Percentiles rank a stretch among this genome's conserved stretches.
phyloP scores from a whole-genome alignment of 2,888 invertebrate genomes.

The Agonopterix subpropinquella region DNA sequence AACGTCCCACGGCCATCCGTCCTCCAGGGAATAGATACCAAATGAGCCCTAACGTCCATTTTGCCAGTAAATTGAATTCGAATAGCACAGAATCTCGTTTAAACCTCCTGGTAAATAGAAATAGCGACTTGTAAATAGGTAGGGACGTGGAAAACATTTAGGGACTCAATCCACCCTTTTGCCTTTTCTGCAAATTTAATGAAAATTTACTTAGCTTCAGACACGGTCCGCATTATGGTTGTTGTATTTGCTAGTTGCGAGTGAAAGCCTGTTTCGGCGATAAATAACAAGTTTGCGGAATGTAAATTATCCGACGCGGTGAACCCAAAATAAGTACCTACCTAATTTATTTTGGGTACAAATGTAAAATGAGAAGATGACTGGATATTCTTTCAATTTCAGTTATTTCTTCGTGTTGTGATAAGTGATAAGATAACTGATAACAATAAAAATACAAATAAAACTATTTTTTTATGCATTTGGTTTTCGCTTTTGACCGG shows the following conservation, averaged over 20 bases:
- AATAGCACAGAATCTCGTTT: constrained; percentile 52
- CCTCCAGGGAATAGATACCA: constrained; percentile 38
- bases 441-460: too few relatives aligned
- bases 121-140: constrained; percentile 63
- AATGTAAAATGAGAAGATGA: too few relatives aligned
- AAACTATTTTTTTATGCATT: too few relatives aligned
- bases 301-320: too few relatives aligned
- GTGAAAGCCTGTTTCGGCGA: constrained; percentile 1
- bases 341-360: too few relatives aligned
- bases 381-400: too few relatives aligned
- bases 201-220: constrained; percentile 34
- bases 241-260: constrained; percentile 12
- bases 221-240: constrained; percentile 21
- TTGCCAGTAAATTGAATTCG: constrained; percentile 67
- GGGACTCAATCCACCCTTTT: constrained; percentile 56
- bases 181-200: constrained; percentile 64
- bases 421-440: too few relatives aligned
- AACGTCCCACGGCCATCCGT: constrained; percentile 10
- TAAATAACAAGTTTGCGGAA: too few relatives aligned
- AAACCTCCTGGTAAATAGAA: constrained; percentile 38
- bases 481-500: too few relatives aligned
- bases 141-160: constrained; percentile 56
- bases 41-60: constrained; percentile 57
- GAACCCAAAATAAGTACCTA: too few relatives aligned
- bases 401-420: too few relatives aligned